Base-by-base conservation (phyloP, 2,888 invertebrate genomes). In the Tholera decimalis region DNA sequence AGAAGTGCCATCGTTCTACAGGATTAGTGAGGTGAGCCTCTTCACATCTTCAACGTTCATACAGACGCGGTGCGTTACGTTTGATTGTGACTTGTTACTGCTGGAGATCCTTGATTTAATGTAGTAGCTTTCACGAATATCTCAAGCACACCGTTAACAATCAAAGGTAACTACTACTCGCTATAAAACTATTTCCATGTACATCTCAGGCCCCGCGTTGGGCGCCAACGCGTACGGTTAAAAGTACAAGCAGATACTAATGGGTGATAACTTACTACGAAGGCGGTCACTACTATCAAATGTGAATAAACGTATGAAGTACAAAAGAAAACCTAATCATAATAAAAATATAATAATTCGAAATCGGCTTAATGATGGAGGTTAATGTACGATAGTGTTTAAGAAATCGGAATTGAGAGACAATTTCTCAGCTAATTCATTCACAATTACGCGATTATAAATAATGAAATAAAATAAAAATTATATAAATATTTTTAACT, bases 341-440 rank as follows among this genome's bases (percentile, higher is more conserved):
- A 91, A 91, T 90, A 91, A 87, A 67, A 57, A 51, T 77, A 79
- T 79, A 86, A 81, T 87, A 87, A 91, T 89, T 88, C 84, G 88
- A 89, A 72, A 90, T 92, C 91, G 93, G 92, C 92, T 92, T 93
- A 93, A 90, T 89, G 81, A 69, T 67, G 71, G 68, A 85, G 87
- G 84, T 88, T 87, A 82, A 87, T 84, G 85, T 88, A 90, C 88
- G 85, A 82, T 93, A 93, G 91, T 88, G 77, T 87, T 73, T 93
- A 93, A 92, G 93, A 80, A 89, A 81, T 87, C 73, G 94, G 93
- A 93, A 93, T 94, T 93, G 93, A 92, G 91, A 88, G 82, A 84
- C 75, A 78, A 70, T 79, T 83, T 77, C 82, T 83, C 83, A 80
- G 60, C 64, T 82, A 80, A 80, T 79, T 82, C 76, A 77, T 74